Percentiles rank a stretch among this genome's conserved stretches.
These are phyloP conservation scores for Catharus fuscescens DNA, from an alignment of 2,113 vertebrate genomes.

Conservation along the genomic window DNA sequence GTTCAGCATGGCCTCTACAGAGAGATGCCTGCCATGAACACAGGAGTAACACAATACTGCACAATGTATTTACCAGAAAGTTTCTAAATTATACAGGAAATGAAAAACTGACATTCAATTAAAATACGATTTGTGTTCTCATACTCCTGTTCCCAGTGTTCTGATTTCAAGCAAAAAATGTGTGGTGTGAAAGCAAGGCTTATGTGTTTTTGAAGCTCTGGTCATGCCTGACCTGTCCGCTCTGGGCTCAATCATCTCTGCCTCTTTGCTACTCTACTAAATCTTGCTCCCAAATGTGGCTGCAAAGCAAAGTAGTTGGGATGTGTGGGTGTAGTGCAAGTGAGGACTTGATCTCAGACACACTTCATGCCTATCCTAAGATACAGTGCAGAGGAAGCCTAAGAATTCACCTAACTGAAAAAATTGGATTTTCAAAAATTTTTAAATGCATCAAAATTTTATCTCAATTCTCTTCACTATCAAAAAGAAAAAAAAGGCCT, in stretches of 20 bases:
- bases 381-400: background rate
- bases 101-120: background rate
- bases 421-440: background rate
- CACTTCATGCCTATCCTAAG: background rate
- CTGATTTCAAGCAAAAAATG: background rate
- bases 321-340: background rate
- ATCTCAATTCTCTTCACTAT: background rate
- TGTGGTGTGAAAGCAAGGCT: background rate
- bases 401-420: background rate
- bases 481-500: background rate
- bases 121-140: background rate
- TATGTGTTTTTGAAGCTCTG: background rate
- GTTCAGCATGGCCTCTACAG: background rate
- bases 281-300: background rate
- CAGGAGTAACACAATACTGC: background rate
- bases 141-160: background rate
- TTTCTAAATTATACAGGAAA: background rate
- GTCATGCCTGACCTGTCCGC: background rate
- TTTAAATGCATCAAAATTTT: background rate
- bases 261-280: background rate
- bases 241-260: background rate
- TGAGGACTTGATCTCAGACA: background rate
- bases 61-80: background rate
- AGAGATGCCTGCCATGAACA: accelerated
- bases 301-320: background rate